phyloP scores from a whole-genome alignment of 2,797 vertebrate genomes.

The Hydrophis major region DNA sequence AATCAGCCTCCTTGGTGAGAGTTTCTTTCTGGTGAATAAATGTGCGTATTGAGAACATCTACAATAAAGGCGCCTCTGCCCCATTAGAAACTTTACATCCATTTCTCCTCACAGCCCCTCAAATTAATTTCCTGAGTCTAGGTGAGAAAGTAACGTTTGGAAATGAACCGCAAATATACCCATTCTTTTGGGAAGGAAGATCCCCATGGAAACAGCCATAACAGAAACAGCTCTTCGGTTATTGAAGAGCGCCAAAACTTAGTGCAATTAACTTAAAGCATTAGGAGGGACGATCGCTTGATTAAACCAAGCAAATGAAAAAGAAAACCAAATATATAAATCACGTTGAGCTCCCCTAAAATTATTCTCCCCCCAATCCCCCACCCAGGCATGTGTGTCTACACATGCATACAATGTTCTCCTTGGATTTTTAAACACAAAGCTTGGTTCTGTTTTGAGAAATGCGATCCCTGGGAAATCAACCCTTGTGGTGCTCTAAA shows the following conservation, averaged over 20 bases:
- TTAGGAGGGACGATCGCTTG: conserved; percentile 65
- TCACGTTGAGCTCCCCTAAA: conserved; percentile 41
- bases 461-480: background rate
- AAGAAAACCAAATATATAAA: conserved; percentile 38
- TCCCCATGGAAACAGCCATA: conserved; percentile 63
- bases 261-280: conserved; percentile 63
- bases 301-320: conserved; percentile 56
- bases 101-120: background rate
- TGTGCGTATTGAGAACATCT: background rate
- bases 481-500: background rate
- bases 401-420: background rate
- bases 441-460: background rate
- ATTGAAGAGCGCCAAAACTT: background rate
- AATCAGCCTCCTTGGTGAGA: background rate
- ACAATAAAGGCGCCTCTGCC: background rate
- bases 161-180: background rate
- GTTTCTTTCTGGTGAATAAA: background rate
- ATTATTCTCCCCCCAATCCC: background rate
- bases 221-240: conserved; percentile 36
- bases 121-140: background rate
- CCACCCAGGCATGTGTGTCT: background rate
- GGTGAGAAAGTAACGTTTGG: conserved; percentile 6
- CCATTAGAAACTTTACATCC: background rate
- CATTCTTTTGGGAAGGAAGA: background rate
- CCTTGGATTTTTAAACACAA: background rate